phyloP scores from a whole-genome alignment of 2,113 vertebrate species.

The Lepidothrix coronata region DNA sequence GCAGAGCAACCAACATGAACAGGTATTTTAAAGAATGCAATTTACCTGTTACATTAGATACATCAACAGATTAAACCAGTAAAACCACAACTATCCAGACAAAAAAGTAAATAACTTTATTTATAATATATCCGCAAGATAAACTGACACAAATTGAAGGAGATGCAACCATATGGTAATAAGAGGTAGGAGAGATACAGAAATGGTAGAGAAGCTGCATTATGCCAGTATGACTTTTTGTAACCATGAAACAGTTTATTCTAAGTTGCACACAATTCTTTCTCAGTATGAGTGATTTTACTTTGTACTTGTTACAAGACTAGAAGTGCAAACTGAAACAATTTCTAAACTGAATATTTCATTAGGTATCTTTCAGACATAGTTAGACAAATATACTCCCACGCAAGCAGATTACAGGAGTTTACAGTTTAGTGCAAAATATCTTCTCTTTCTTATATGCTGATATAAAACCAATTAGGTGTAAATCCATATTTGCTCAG shows the following conservation, averaged over 20 bases:
- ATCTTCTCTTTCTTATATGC: not conserved
- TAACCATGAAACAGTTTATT: not conserved
- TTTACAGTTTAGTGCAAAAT: not conserved
- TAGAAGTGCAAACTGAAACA: not conserved
- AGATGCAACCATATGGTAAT: not conserved
- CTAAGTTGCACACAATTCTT: not conserved
- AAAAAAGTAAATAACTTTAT: constrained; percentile 50
- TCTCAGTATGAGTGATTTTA: not conserved
- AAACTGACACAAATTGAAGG: not conserved
- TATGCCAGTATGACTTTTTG: not conserved
- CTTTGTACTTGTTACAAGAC: not conserved
- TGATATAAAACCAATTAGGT: not conserved
- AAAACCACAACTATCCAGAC: not conserved
- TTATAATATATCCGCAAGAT: constrained; percentile 11
- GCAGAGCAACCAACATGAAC: not conserved
- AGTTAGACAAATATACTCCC: not conserved
- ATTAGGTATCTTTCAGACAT: not conserved
- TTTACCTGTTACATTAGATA: not conserved
- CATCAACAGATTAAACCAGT: not conserved
- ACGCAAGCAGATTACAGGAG: constrained; percentile 5
- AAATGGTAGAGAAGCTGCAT: not conserved
- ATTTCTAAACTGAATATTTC: not conserved
- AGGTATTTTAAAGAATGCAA: not conserved
- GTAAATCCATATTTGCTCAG: constrained; percentile 47
- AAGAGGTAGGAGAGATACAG: constrained; percentile 35